phyloP scores from a whole-genome alignment of 2,113 vertebrate genomes.

The Nothoprocta perdicaria region DNA sequence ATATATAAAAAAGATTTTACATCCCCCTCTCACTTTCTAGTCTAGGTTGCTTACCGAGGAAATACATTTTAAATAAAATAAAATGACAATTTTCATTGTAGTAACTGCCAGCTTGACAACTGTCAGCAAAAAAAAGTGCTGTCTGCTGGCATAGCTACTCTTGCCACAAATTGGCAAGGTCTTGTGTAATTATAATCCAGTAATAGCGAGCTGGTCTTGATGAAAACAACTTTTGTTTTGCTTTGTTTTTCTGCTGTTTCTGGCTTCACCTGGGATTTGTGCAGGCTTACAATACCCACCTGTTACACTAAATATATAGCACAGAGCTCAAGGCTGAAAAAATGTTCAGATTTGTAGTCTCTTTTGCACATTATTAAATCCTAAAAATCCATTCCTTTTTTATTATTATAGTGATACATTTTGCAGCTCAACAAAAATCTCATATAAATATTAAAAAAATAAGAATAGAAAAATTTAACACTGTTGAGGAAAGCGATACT shows the following conservation, averaged over 20 bases:
- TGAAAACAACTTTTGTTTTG: constrained; percentile 13
- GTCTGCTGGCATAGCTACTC: not conserved
- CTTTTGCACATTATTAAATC: not conserved
- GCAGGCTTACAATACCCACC: constrained; percentile 4
- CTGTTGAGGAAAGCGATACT: not conserved
- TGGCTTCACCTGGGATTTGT: constrained; percentile 9
- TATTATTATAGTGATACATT: constrained; percentile 14
- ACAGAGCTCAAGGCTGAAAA: not conserved
- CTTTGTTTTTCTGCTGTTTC: not conserved
- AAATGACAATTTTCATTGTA: constrained; percentile 34
- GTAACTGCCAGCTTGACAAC: constrained; percentile 6
- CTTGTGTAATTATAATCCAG: constrained; percentile 32
- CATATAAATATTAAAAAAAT: not conserved
- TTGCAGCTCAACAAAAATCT: not conserved
- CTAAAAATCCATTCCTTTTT: constrained; percentile 19
- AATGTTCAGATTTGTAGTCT: not conserved
- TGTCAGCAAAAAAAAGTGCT: constrained; percentile 18
- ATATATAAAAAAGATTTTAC: not conserved
- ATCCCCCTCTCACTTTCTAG: not conserved
- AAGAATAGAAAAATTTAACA: not conserved
- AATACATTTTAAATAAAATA: constrained; percentile 29
- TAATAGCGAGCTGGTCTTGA: constrained; percentile 4
- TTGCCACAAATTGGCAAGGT: constrained; percentile 2
- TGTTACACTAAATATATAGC: not conserved
- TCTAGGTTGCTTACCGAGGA: not conserved